Percentiles rank a stretch among this genome's conserved stretches.
phyloP scores from a whole-genome alignment of 2,797 vertebrate genomes.

The Ctenochaetus hawaiiensis region DNA sequence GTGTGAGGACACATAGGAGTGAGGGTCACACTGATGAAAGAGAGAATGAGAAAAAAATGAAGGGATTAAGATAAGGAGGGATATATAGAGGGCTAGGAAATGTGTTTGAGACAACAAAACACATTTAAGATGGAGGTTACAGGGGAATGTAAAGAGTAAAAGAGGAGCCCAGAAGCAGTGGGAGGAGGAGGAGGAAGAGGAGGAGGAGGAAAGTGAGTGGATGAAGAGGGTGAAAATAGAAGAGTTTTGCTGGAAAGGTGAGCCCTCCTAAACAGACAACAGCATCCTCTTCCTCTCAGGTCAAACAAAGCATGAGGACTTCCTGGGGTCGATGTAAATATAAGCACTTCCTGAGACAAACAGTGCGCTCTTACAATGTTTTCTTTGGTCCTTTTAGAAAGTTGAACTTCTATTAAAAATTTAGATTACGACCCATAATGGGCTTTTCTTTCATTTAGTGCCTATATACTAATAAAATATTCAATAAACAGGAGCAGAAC shows the following conservation, averaged over 20 bases:
- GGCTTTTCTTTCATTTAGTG: too few relatives aligned
- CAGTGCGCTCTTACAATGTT: slow-evolving; percentile 8
- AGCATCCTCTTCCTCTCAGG: slow-evolving; percentile 44
- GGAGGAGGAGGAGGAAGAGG: not conserved
- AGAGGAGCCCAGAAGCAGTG: slow-evolving; percentile 11
- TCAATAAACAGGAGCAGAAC: not conserved
- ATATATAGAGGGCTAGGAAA: slow-evolving; percentile 27
- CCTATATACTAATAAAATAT: too few relatives aligned
- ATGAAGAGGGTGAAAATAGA: not conserved
- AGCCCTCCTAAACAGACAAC: slow-evolving; percentile 20
- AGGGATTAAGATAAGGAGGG: slow-evolving; percentile 62
- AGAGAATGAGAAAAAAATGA: slow-evolving; percentile 48
- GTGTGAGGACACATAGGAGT: slow-evolving; percentile 40
- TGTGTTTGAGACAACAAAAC: slow-evolving; percentile 41
- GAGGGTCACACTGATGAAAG: slow-evolving; percentile 60
- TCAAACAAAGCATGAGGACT: slow-evolving; percentile 41
- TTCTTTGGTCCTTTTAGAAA: not conserved
- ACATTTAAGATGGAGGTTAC: slow-evolving; percentile 21
- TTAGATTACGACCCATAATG: too few relatives aligned
- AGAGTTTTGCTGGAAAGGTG: slow-evolving; percentile 24
- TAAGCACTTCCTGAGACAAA: slow-evolving; percentile 23
- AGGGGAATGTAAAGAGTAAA: slow-evolving; percentile 20
- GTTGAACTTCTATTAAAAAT: not conserved
- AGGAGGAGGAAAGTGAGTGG: not conserved
- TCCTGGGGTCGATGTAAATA: slow-evolving; percentile 42